Evolutionary conservation across 2,113 vertebrate species (phyloP).

Genomic region (Leptodactylus fuscus): DNA sequence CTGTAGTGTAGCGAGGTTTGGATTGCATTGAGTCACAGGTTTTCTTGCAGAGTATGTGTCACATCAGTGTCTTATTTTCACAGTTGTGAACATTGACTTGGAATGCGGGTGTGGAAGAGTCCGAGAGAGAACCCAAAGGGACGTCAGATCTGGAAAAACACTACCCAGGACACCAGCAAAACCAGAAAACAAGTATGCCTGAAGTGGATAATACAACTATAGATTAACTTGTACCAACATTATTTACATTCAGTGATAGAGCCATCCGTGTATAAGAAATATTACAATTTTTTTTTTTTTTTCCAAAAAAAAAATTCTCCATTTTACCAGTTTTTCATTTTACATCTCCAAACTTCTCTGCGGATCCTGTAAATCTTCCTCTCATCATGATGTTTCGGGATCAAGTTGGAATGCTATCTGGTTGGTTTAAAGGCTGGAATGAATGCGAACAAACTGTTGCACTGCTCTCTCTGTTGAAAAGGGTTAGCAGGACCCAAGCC

Average conservation of each 20-base stretch:
- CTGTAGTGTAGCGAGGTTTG: conserved; percentile 29
- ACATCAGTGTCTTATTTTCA: conserved; percentile 66
- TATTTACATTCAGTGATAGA: neutral
- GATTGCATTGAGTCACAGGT: conserved; percentile 57
- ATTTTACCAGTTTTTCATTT: neutral
- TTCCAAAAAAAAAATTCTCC: neutral
- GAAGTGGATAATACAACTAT: neutral
- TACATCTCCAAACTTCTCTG: conserved; percentile 13
- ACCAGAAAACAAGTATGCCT: conserved; percentile 27
- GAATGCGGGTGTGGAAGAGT: conserved; percentile 71
- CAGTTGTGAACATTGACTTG: conserved; percentile 71
- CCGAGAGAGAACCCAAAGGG: conserved; percentile 63
- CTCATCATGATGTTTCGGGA: conserved; percentile 99
- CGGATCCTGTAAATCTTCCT: conserved; percentile 35
- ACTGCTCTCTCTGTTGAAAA: conserved; percentile 92
- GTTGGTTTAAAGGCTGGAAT: conserved; percentile 99
- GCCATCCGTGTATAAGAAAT: neutral
- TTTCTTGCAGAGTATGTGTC: conserved; percentile 63
- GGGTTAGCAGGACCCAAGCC: conserved; percentile 95
- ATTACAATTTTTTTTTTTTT: neutral
- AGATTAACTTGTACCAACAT: neutral
- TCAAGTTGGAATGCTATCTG: conserved; percentile 95
- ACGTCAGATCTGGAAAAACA: conserved; percentile 62
- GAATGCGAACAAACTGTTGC: conserved; percentile 99
- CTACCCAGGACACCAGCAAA: conserved; percentile 57